phyloP scores from a whole-genome alignment of 2,797 vertebrate species.

The Cyclura pinguis region DNA sequence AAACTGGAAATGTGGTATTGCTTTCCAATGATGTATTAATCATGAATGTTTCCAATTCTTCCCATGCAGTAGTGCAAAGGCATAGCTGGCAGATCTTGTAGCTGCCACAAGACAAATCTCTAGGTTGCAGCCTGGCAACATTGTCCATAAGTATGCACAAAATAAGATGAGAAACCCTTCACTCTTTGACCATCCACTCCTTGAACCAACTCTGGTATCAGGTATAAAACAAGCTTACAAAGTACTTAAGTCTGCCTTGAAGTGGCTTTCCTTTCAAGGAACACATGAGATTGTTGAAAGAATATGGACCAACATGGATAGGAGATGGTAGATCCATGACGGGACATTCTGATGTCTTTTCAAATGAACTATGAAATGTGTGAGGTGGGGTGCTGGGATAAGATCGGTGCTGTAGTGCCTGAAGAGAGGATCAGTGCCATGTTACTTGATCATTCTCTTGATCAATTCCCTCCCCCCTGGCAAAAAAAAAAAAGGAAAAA shows the following conservation, averaged over 20 bases:
- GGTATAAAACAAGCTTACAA: background rate
- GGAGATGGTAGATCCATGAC: background rate
- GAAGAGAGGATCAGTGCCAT: background rate
- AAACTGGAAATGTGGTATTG: background rate
- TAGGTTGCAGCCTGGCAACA: background rate
- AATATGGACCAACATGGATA: background rate
- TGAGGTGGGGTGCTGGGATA: background rate
- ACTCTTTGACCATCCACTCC: background rate
- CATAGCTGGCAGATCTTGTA: background rate
- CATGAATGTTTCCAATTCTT: background rate
- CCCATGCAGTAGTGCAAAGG: background rate
- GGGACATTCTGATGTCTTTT: background rate
- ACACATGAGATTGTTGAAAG: conserved; percentile 41
- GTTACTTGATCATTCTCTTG: background rate
- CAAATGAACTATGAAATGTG: background rate
- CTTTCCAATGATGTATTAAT: background rate
- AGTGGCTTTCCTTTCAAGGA: conserved; percentile 56
- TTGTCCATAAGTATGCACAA: background rate
- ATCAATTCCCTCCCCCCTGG: background rate
- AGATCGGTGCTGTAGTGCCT: background rate
- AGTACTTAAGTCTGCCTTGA: conserved; percentile 28
- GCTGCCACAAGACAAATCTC: background rate
- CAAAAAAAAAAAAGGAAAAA: background rate
- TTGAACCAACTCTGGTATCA: background rate
- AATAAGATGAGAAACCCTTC: background rate